Percentiles rank a stretch among this genome's conserved stretches.
Conservation (phyloP, 1,140 invertebrate species). For the Drosophila tropicalis region DNA sequence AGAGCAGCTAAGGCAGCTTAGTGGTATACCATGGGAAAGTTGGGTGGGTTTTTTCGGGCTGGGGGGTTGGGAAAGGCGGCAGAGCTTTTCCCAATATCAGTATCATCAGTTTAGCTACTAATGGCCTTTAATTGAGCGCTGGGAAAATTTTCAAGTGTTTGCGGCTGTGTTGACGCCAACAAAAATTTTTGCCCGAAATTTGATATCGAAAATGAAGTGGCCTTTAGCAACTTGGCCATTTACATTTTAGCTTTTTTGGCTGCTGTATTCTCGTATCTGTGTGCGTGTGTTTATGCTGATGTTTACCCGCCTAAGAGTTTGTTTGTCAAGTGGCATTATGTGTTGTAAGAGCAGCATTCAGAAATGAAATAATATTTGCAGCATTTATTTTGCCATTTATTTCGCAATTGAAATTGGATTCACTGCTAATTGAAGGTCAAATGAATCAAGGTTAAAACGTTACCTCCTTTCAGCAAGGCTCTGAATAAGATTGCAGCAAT, state of each 20-base stretch:
- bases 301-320: constrained; percentile 17
- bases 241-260: constrained; percentile 13
- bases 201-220: constrained; percentile 73
- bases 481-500: no score
- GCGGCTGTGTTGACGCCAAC: constrained; percentile 62
- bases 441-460: no score
- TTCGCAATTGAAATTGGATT: neutral
- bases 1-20: constrained; percentile 14
- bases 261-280: neutral
- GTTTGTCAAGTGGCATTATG: constrained; percentile 52
- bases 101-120: constrained; percentile 45
- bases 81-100: constrained; percentile 32
- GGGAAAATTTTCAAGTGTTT: constrained; percentile 78
- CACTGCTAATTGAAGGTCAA: no score
- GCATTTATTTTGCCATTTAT: constrained; percentile 3
- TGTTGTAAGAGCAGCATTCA: constrained; percentile 8
- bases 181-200: constrained; percentile 65
- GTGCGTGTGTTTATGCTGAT: constrained; percentile 10
- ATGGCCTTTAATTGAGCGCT: constrained; percentile 80
- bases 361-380: neutral
- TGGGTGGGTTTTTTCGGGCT: neutral
- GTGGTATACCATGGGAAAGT: neutral
- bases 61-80: neutral
- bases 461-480: no score
- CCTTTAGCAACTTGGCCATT: constrained; percentile 40